Evolutionary conservation across 2,113 vertebrate species (phyloP), one percentile per base, ranked within the genome.

Genomic region (Megaceryle maxima): DNA sequence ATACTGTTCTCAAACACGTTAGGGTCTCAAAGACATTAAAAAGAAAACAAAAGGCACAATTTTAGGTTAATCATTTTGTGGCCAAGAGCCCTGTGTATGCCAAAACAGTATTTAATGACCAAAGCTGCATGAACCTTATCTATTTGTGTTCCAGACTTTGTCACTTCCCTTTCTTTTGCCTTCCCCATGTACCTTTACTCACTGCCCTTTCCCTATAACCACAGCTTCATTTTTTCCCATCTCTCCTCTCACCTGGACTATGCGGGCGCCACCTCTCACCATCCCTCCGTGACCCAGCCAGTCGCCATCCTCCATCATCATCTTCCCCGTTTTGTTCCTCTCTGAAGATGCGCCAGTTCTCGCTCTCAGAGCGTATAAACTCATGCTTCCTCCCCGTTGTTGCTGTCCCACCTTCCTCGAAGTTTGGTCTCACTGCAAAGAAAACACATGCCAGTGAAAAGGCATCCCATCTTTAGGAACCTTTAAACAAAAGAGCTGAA

Each of bases 251-350:
- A 99, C 99, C 99, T 98, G 99, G 99, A 96, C 99, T 99, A 59
- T 98, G 98, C 59, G 99, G 99, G 33, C 99, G 98, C 99, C 99
- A 99, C 92, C 99, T 98, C 66, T 99, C 99, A 68, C 98, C 98
- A 44, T 99, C 99, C 93, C 98, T 97, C 39, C 98, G 98, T 50
- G 98, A 98, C 68, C 99, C 99, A 37, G 98, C 98, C 88, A 98
- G 97, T 70, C 98, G 96, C 99, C 99, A 99, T 78, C 98, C 99
- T 97, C 98, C 98, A 72, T 99, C 99, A 95, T 99, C 98, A 69
- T 99, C 99, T 97, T 99, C 99, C 95, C 99, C 99, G 31, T 99
- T 99, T 92, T 99, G 99, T 74, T 99, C 99, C 85, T 99, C 99
- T 69, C 99, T 98, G 95, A 98, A 98, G 89, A 98, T 98, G 55